Evolutionary conservation across 37 sponge, comb jelly and placozoan species (phyloP).

Genomic region (Ianthella basta): DNA sequence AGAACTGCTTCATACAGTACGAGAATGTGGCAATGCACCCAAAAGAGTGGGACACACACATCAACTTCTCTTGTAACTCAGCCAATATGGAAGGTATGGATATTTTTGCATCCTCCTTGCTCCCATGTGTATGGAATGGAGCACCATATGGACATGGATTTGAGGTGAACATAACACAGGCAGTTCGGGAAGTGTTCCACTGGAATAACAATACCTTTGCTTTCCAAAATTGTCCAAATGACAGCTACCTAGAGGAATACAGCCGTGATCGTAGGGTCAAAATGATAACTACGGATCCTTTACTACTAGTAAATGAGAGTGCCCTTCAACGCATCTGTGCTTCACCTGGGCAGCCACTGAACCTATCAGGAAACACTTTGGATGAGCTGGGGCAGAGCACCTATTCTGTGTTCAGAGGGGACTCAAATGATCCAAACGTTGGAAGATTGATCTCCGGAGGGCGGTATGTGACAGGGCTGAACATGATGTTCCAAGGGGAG

Average conservation of each 20-base stretch:
- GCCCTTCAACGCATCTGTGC: not conserved
- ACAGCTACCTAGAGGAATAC: too few relatives aligned
- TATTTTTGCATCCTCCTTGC: slow-evolving; percentile 12
- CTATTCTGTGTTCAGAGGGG: slow-evolving; percentile 21
- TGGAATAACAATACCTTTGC: not conserved
- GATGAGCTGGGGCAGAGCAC: slow-evolving; percentile 5
- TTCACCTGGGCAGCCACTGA: not conserved
- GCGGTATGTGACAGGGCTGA: not conserved
- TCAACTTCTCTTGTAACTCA: not conserved
- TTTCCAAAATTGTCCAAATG: too few relatives aligned
- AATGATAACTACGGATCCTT: not conserved
- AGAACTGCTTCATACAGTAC: slow-evolving; percentile 26
- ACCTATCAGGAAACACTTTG: not conserved
- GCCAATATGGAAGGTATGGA: slow-evolving; percentile 4
- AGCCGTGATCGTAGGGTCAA: too few relatives aligned
- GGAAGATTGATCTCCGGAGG: not conserved
- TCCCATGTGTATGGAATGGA: slow-evolving; percentile 20
- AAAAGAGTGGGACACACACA: not conserved
- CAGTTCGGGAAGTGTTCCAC: not conserved
- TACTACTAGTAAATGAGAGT: not conserved
- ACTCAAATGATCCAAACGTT: not conserved
- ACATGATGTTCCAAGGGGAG: not conserved
- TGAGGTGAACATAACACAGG: not conserved
- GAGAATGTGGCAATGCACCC: not conserved
- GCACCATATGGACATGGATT: slow-evolving; percentile 15